A percentile compares a stretch with the other conserved stretches of the same genome.
These are phyloP conservation scores for Paragorgia papillata DNA, from an alignment of 92 coral and sea anemone genomes.

Conservation along the genomic window DNA sequence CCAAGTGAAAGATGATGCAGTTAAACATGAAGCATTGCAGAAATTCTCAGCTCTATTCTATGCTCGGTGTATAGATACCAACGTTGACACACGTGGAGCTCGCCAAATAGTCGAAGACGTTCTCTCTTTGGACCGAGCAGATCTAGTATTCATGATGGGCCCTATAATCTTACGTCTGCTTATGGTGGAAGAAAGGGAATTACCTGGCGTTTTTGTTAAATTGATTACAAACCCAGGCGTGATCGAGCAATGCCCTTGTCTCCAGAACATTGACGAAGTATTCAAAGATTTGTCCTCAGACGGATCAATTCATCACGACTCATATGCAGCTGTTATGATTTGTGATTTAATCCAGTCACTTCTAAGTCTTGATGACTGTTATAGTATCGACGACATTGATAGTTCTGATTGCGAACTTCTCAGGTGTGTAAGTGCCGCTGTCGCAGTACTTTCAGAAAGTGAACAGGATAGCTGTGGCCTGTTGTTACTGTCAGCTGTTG, in stretches of 20 bases:
- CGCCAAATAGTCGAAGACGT: conserved; percentile 63
- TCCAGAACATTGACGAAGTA: conserved; percentile 39
- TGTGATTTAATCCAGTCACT: conserved; percentile 88
- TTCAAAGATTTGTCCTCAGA: conserved; percentile 65
- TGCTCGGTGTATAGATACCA: conserved; percentile 83
- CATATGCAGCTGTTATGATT: conserved; percentile 79
- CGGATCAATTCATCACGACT: conserved; percentile 59
- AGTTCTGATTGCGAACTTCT: conserved; percentile 69
- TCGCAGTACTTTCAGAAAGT: conserved; percentile 45
- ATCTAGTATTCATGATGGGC: conserved; percentile 64
- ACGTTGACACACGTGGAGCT: conserved; percentile 74
- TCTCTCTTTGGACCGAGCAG: conserved; percentile 54
- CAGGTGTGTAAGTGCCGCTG: conserved; percentile 63
- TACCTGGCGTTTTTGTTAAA: conserved; percentile 64
- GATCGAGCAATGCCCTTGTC: conserved; percentile 7
- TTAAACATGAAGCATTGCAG: conserved; percentile 50
- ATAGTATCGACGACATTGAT: conserved; percentile 63
- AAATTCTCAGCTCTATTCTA: conserved; percentile 70
- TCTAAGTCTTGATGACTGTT: background rate
- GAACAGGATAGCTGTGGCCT: conserved; percentile 47
- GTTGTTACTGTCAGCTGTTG: conserved; percentile 71
- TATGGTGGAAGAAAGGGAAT: conserved; percentile 60
- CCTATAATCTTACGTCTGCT: conserved; percentile 79
- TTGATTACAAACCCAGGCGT: conserved; percentile 43
- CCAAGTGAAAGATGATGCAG: conserved; percentile 52